These are phyloP conservation scores for Saguinus midas DNA, from an alignment of 2,113 vertebrate genomes.

Conservation along the genomic window DNA sequence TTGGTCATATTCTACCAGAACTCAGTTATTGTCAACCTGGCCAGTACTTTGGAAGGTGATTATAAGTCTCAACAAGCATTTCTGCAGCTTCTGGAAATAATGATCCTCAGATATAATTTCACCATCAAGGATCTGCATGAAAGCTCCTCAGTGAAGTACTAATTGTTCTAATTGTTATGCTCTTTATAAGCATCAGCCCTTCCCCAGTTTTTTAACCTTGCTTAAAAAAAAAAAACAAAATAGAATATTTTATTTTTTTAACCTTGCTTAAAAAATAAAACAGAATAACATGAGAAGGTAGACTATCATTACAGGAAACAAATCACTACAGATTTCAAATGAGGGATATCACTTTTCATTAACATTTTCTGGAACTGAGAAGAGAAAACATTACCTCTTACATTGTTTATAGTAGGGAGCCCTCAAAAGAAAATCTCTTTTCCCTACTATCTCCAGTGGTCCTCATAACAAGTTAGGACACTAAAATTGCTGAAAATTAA, in stretches of 20 bases:
- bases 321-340: not conserved
- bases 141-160: not conserved
- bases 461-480: not conserved
- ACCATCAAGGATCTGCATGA: not conserved
- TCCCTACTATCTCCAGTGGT: not conserved
- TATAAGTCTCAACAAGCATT: not conserved
- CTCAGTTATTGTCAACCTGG: not conserved
- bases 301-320: not conserved
- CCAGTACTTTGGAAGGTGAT: not conserved
- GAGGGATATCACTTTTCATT: not conserved
- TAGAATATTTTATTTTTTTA: too few species aligned
- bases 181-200: not conserved
- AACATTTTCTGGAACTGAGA: not conserved
- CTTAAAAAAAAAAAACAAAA: not conserved
- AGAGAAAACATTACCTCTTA: not conserved
- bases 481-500: not conserved
- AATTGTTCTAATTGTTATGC: not conserved
- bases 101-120: not conserved
- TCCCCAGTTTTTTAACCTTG: not conserved
- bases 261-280: not conserved
- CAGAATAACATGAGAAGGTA: not conserved
- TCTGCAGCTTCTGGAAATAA: slow-evolving; percentile 32
- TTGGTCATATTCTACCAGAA: not conserved
- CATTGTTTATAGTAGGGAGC: not conserved
- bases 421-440: not conserved